Evolutionary conservation across 2,888 invertebrate genomes (phyloP), one percentile per base, ranked within the genome.

Genomic region (Tribolium freemani): DNA sequence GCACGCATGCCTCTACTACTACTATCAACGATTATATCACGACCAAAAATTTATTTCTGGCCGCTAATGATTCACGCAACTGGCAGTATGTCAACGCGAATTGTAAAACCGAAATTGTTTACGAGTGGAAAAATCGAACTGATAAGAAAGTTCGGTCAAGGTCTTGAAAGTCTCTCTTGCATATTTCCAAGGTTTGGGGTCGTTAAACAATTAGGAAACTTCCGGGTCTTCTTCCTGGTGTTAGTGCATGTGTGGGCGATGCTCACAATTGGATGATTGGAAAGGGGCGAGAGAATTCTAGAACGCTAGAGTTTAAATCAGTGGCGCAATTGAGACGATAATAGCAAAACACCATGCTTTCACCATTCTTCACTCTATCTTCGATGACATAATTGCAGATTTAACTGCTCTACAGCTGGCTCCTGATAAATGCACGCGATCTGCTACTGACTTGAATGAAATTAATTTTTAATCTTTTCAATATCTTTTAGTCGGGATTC

Each of bases 1-100:
- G 66, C 66, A 54, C 54, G 66, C 54, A 66, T 54, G 53, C 6
- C 16, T 51, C 13, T 56, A 38, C 68, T 60, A 38, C 38, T 46
- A 26, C 30, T 20, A 16, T 45, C 2, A 11, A 13, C 30, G 10
- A 21, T 11, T 20, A 20, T 20, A 20, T 16, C 16, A 51, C n/a
- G 8, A 38, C 1, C 38, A 38, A 38, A 38, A 38, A 5, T 26
- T 53, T 51, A 51, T 51, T 51, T 45, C 4, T 5, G 45, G 5
- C 26, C 26, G 26, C 26, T 26, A 26, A 26, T 26, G 26, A 26
- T 5, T 26, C 26, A 26, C 26, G 26, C 26, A 26, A 48, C 48
- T 48, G 48, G 48, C 48, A 48, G 10, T 48, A 13, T 48, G 13
- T 48, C 48, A 48, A 13, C 10, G 10, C 3, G 11, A 48, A 48